These are phyloP conservation scores for Tipula helvola DNA, from an alignment of 2,888 invertebrate genomes.

Conservation along the genomic window DNA sequence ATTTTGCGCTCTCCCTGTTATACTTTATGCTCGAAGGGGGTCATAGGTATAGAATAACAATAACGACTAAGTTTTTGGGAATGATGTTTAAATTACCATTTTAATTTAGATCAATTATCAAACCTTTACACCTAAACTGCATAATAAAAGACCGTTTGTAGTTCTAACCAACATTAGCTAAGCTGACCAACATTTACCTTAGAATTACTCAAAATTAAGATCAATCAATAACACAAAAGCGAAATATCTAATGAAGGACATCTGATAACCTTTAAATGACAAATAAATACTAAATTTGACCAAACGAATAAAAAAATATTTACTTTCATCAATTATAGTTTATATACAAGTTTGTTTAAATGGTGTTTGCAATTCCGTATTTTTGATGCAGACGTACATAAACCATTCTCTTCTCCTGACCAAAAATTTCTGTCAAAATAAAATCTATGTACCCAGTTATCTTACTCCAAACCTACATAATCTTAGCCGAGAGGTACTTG, in stretches of 20 bases:
- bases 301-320: neutral
- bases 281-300: neutral
- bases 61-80: too few relatives aligned
- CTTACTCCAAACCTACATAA: neutral
- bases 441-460: neutral
- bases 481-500: too few relatives aligned
- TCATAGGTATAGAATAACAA: too few relatives aligned
- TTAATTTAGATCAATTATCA: too few relatives aligned
- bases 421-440: neutral
- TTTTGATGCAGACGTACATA: neutral
- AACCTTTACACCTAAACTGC: too few relatives aligned
- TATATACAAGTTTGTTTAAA: neutral
- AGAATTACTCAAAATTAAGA: too few relatives aligned
- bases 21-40: too few relatives aligned
- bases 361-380: neutral
- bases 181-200: too few relatives aligned
- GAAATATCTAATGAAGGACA: neutral
- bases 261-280: neutral
- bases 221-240: neutral
- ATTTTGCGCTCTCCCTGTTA: too few relatives aligned
- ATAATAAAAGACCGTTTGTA: too few relatives aligned
- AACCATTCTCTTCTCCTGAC: neutral
- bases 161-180: too few relatives aligned
- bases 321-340: neutral
- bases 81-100: too few relatives aligned